Percentiles rank a stretch among this genome's conserved stretches.
Evolutionary conservation across 2,797 vertebrate genomes (phyloP).

Genomic region (Diplodus puntazzo): DNA sequence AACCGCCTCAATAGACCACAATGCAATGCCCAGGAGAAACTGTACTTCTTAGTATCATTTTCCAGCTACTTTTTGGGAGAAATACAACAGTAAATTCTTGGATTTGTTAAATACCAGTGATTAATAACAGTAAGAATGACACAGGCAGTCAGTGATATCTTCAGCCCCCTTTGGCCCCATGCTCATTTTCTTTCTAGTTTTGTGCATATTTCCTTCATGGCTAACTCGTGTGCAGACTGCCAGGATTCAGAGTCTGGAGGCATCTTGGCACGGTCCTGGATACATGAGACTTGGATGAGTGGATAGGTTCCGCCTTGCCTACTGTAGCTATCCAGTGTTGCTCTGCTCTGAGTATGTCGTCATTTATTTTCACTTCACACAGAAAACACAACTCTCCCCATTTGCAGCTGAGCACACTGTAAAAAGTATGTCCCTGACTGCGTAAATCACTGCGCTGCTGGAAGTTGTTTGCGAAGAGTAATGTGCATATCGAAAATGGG

Average conservation of each 20-base stretch:
- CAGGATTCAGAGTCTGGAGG: background rate
- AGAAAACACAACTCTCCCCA: background rate
- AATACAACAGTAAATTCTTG: background rate
- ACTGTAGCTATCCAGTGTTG: background rate
- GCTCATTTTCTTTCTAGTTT: background rate
- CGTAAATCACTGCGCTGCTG: background rate
- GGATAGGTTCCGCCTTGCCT: background rate
- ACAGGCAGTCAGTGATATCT: background rate
- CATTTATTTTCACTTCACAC: constrained; percentile 5
- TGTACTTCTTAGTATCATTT: background rate
- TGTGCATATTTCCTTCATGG: background rate
- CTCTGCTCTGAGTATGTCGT: background rate
- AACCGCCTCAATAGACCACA: background rate
- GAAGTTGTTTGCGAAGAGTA: constrained; percentile 17
- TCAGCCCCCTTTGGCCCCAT: background rate
- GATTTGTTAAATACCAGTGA: background rate
- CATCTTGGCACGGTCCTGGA: background rate
- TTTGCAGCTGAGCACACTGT: background rate
- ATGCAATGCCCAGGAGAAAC: background rate
- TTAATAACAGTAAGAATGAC: background rate
- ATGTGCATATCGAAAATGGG: constrained; percentile 20
- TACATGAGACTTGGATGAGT: background rate
- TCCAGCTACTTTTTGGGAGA: background rate
- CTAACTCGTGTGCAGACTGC: background rate
- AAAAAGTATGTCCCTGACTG: background rate